Conservation (phyloP, 2,797 vertebrate species). For the Alectoris magna region DNA sequence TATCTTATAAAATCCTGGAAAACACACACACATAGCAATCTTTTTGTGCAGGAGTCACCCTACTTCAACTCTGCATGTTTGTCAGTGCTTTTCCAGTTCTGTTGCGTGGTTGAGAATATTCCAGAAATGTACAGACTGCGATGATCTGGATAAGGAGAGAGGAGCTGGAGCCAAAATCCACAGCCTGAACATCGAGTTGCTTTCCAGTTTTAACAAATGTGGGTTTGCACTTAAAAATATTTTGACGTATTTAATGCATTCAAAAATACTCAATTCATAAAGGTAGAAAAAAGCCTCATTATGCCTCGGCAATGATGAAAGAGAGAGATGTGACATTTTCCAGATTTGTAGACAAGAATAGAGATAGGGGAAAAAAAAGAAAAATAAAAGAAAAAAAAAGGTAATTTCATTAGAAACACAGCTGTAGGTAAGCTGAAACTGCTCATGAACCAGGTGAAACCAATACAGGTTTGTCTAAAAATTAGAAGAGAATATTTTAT, state of each 20-base stretch:
- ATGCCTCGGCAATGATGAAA: not conserved
- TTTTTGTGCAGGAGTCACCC: not conserved
- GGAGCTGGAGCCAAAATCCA: not conserved
- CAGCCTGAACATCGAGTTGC: not conserved
- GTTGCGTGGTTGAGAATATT: not conserved
- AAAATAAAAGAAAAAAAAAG: not conserved
- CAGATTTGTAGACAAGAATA: not conserved
- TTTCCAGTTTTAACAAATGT: not conserved
- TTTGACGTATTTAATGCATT: not conserved
- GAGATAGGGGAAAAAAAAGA: not conserved
- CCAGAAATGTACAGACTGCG: not conserved
- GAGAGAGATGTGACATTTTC: not conserved
- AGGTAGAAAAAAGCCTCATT: not conserved
- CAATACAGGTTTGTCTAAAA: not conserved
- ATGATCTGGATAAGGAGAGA: not conserved
- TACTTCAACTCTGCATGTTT: fast-evolving
- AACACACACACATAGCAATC: not conserved
- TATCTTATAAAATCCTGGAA: not conserved
- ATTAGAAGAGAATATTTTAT: not conserved
- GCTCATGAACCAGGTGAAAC: not conserved
- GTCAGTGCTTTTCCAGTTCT: not conserved
- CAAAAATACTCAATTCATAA: not conserved
- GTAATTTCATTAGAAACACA: not conserved
- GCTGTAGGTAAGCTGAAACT: not conserved
- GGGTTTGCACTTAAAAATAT: not conserved